phyloP scores from a whole-genome alignment of 2,113 vertebrate species.

The Sturnus vulgaris region DNA sequence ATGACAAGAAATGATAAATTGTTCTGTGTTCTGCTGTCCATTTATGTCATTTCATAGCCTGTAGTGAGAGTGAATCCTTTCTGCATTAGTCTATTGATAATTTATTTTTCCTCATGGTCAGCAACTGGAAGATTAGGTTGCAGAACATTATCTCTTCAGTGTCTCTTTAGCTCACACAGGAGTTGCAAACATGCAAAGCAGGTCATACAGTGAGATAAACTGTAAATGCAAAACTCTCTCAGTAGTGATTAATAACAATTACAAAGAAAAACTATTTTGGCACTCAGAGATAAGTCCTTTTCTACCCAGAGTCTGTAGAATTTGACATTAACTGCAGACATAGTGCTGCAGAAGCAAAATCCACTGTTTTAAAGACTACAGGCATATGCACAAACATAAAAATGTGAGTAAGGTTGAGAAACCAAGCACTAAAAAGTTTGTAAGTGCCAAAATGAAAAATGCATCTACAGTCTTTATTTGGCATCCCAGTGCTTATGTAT shows the following conservation, averaged over 20 bases:
- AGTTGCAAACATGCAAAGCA: neutral
- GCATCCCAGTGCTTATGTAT: neutral
- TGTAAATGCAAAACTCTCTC: neutral
- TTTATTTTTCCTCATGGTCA: neutral
- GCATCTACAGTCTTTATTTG: neutral
- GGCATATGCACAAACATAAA: neutral
- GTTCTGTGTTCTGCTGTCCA: neutral
- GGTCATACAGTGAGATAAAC: neutral
- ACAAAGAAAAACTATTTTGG: neutral
- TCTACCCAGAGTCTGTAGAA: neutral
- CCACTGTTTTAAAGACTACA: neutral
- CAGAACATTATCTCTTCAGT: neutral
- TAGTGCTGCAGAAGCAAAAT: neutral
- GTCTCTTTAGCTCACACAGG: neutral
- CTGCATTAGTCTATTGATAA: neutral
- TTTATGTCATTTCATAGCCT: neutral
- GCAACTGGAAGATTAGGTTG: neutral
- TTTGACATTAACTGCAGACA: neutral
- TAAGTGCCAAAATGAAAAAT: constrained; percentile 12
- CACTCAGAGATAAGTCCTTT: neutral
- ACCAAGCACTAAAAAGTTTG: neutral
- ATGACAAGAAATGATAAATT: neutral
- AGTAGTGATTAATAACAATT: neutral
- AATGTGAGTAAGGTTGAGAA: neutral
- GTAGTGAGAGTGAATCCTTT: neutral